Evolutionary conservation across 2,888 invertebrate species (phyloP), one percentile per base, ranked within the genome.

Genomic region (Chorisops tibialis): DNA sequence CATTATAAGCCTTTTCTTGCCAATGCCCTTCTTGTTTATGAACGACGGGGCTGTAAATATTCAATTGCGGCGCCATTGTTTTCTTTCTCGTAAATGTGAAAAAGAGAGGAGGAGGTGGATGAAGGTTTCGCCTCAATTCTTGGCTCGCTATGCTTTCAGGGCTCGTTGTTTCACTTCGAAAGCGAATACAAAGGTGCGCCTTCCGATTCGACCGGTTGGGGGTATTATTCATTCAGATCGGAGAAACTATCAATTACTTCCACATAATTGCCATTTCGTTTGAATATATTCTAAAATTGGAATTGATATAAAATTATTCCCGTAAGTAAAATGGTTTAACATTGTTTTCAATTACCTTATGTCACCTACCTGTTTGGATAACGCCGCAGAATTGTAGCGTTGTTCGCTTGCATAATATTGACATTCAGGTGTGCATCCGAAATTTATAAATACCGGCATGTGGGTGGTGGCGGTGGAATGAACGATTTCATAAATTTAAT

Each of bases 161-260:
- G n/a, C n/a, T n/a, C n/a, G n/a, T n/a, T n/a, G n/a, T 56, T 18
- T 43, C 43, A 19, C 45, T 9, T 19, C 30, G 56, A 30, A n/a
- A n/a, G n/a, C n/a, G n/a, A n/a, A n/a, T n/a, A n/a, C n/a, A n/a
- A n/a, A n/a, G 45, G 56, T 56, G 43, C 43, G 43, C 16, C 43
- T 56, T 24, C 19, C 45, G 16, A 56, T 56, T 45, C 43, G 43
- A 43, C 39, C 4, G 16, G n/a, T 19, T 18, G 30, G 7, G 2
- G n/a, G 18, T 6, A 43, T 54, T 24, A 24, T 22, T 41, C 24
- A 43, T 54, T 16, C 39, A 54, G 14, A 54, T 43, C 43, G 43
- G 43, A 43, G 56, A 30, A 43, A 43, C 56, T 56, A 56, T 56
- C 56, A 56, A 56, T 56, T 56, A 56, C 56, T 56, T 43, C 56